Evolutionary conservation across 2,797 vertebrate genomes (phyloP).

Genomic region (Setipinna tenuifilis): DNA sequence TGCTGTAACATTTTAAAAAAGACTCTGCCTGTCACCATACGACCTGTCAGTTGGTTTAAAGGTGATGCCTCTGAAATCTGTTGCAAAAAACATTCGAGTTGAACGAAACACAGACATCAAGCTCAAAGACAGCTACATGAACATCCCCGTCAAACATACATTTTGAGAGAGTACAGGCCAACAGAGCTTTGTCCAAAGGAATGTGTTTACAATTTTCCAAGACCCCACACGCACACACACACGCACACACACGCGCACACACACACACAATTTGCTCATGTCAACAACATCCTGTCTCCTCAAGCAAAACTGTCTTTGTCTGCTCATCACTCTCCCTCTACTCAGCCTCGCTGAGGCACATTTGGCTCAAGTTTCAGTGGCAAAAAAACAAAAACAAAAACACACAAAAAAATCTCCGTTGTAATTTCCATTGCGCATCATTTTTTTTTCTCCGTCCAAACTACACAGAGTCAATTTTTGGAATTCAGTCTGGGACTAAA

Average conservation of each 20-base stretch:
- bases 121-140: slow-evolving; percentile 24
- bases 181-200: slow-evolving; percentile 92
- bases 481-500: slow-evolving; percentile 99
- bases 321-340: slow-evolving; percentile 87
- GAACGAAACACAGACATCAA: slow-evolving; percentile 46
- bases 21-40: slow-evolving; percentile 50
- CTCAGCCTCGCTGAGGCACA: slow-evolving; percentile 99
- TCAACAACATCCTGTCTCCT: slow-evolving; percentile 62
- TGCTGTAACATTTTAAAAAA: not conserved
- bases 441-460: slow-evolving; percentile 83
- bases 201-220: slow-evolving; percentile 96
- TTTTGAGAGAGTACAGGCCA: slow-evolving; percentile 89
- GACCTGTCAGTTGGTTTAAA: slow-evolving; percentile 23
- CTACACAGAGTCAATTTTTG: slow-evolving; percentile 93
- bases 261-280: slow-evolving; percentile 67
- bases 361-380: slow-evolving; percentile 99
- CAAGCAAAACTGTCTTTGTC: slow-evolving; percentile 90
- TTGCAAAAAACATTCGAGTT: slow-evolving; percentile 66
- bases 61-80: slow-evolving; percentile 64
- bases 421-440: slow-evolving; percentile 28
- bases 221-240: slow-evolving; percentile 77
- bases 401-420: slow-evolving; percentile 39
- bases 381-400: slow-evolving; percentile 78
- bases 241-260: slow-evolving; percentile 71
- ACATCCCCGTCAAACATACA: slow-evolving; percentile 85